A percentile compares a stretch with the other conserved stretches of the same genome.
Evolutionary conservation across 2,888 invertebrate genomes (phyloP).

Genomic region (Tipula lateralis): DNA sequence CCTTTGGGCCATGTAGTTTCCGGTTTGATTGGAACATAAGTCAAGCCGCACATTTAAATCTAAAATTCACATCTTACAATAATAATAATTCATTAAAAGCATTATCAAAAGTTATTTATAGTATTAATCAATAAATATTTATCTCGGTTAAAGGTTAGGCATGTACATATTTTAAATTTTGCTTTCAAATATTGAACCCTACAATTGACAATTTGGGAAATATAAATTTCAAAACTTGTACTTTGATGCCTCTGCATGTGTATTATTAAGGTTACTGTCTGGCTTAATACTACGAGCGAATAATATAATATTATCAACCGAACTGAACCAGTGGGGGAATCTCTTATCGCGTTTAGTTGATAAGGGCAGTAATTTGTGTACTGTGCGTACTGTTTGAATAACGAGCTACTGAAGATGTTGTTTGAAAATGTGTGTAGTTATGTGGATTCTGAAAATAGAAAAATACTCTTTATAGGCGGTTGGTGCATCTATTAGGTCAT

Average conservation of each 20-base stretch:
- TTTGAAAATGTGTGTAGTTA: background rate
- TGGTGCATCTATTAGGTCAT: background rate
- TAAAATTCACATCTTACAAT: background rate
- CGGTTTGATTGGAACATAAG: background rate
- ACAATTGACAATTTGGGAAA: background rate
- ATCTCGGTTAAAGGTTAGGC: background rate
- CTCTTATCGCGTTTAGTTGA: background rate
- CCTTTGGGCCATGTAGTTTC: background rate
- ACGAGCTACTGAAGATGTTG: background rate
- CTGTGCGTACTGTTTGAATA: background rate
- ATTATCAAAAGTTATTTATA: background rate
- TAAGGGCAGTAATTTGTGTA: background rate
- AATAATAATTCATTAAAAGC: background rate
- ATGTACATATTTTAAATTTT: background rate
- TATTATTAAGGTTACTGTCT: background rate
- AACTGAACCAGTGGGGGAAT: background rate
- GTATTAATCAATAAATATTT: background rate
- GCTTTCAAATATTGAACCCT: background rate
- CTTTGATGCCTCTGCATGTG: background rate
- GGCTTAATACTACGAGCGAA: background rate
- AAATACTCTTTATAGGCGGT: background rate
- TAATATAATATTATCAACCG: background rate
- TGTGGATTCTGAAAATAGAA: background rate
- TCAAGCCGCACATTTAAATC: background rate
- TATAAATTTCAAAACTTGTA: background rate